Conservation (phyloP, 2,888 invertebrate species). For the Coleophora deauratella region DNA sequence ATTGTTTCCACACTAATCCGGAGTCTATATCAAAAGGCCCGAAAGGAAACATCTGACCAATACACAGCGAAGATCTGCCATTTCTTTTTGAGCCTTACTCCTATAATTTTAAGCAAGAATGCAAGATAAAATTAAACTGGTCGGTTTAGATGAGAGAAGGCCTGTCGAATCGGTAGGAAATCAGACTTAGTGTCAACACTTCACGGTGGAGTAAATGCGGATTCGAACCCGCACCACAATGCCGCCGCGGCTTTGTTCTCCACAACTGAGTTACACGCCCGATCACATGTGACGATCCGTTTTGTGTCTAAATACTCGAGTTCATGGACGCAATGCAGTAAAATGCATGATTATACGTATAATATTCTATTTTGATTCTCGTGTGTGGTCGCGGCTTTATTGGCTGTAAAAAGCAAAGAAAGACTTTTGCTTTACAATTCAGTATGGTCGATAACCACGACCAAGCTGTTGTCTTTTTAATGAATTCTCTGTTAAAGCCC, state of each 20-base stretch:
- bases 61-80: constrained; percentile 2
- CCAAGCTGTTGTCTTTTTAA: too few species aligned
- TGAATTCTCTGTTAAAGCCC: too few species aligned
- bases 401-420: too few species aligned
- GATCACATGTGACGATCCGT: too few species aligned
- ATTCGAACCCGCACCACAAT: constrained; percentile 25
- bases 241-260: constrained; percentile 37
- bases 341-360: too few species aligned
- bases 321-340: too few species aligned
- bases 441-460: too few species aligned
- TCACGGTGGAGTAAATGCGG: constrained; percentile 48
- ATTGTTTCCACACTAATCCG: constrained; percentile 24
- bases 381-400: too few species aligned
- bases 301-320: too few species aligned
- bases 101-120: not conserved
- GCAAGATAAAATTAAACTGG: not conserved
- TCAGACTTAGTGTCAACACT: constrained; percentile 70
- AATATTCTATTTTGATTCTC: too few species aligned
- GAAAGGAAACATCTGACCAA: constrained; percentile 28
- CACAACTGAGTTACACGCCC: constrained; percentile 38
- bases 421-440: too few species aligned
- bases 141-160: constrained; percentile 46
- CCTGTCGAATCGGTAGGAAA: constrained; percentile 58
- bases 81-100: not conserved
- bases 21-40: constrained; percentile 42